These are phyloP conservation scores for Emberiza fucata DNA, from an alignment of 2,113 vertebrate genomes.

Conservation along the genomic window DNA sequence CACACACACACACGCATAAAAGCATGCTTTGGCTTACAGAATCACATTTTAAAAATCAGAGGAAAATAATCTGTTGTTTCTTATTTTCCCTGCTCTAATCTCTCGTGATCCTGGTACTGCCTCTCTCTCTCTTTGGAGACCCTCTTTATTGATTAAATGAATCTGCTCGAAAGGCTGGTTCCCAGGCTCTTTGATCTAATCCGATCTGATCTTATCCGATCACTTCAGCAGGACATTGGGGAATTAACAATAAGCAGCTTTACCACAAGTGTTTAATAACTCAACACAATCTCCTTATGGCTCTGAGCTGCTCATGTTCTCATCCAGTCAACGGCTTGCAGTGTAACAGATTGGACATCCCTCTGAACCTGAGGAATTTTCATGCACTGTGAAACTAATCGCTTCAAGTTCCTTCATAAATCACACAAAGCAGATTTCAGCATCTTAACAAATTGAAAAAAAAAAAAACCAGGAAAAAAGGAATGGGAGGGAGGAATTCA, in stretches of 20 bases:
- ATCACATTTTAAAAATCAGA: slow-evolving; percentile 18
- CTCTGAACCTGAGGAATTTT: slow-evolving; percentile 82
- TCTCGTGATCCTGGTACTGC: slow-evolving; percentile 60
- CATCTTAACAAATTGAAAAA: slow-evolving; percentile 78
- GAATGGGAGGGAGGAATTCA: slow-evolving; percentile 9
- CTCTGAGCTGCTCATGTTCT: slow-evolving; percentile 81
- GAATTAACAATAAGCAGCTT: slow-evolving; percentile 92
- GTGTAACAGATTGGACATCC: slow-evolving; percentile 81
- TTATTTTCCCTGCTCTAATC: slow-evolving; percentile 69
- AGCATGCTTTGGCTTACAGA: slow-evolving; percentile 20
- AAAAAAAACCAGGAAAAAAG: slow-evolving; percentile 41
- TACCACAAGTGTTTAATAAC: slow-evolving; percentile 93
- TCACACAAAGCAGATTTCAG: slow-evolving; percentile 84
- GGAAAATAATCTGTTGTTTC: slow-evolving; percentile 64
- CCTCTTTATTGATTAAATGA: slow-evolving; percentile 89
- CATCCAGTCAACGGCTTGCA: slow-evolving; percentile 75
- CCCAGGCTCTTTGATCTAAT: slow-evolving; percentile 88
- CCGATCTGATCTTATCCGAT: slow-evolving; percentile 87
- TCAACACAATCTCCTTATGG: slow-evolving; percentile 89
- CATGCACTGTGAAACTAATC: slow-evolving; percentile 86
- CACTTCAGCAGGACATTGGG: slow-evolving; percentile 82
- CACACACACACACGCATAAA: background rate
- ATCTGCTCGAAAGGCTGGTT: slow-evolving; percentile 81
- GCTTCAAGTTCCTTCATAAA: slow-evolving; percentile 84
- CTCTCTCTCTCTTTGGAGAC: slow-evolving; percentile 62